These are phyloP conservation scores for Megalurothrips usitatus DNA, from an alignment of 2,888 invertebrate species.

Conservation along the genomic window DNA sequence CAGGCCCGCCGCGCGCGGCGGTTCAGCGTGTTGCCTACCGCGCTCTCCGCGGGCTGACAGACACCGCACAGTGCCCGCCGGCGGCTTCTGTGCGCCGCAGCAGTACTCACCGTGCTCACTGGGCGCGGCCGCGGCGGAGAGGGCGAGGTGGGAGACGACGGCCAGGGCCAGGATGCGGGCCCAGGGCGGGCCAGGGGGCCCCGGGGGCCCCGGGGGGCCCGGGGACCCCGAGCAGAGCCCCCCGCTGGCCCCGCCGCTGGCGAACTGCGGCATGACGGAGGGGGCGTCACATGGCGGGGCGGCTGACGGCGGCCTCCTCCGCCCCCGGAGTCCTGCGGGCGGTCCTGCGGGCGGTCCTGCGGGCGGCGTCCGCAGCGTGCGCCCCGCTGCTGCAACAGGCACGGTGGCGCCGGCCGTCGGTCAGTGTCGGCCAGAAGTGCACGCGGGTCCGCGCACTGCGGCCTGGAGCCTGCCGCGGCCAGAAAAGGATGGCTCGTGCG, in stretches of 20 bases:
- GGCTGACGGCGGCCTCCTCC: neutral
- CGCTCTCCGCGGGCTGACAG: too few relatives aligned
- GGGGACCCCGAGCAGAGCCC: neutral
- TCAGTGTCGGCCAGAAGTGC: too few relatives aligned
- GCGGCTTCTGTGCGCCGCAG: too few relatives aligned
- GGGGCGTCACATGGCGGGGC: neutral
- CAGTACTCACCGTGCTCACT: neutral
- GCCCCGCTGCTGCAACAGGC: neutral
- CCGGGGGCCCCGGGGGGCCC: conserved; percentile 6
- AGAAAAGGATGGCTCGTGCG: too few relatives aligned
- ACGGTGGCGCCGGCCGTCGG: neutral
- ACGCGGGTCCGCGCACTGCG: too few relatives aligned
- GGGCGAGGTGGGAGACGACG: neutral
- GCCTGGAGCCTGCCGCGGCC: too few relatives aligned
- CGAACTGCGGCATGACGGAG: neutral
- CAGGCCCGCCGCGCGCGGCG: too few relatives aligned
- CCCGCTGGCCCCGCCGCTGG: neutral
- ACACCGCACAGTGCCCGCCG: too few relatives aligned
- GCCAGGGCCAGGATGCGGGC: neutral
- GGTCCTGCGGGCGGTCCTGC: neutral
- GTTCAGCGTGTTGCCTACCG: too few relatives aligned
- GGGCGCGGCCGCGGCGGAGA: neutral
- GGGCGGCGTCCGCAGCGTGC: neutral
- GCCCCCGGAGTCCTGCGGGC: neutral
- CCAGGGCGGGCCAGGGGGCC: neutral